Base-by-base conservation (phyloP, 92 coral and sea anemone genomes). In the Parazoanthus swiftii region DNA sequence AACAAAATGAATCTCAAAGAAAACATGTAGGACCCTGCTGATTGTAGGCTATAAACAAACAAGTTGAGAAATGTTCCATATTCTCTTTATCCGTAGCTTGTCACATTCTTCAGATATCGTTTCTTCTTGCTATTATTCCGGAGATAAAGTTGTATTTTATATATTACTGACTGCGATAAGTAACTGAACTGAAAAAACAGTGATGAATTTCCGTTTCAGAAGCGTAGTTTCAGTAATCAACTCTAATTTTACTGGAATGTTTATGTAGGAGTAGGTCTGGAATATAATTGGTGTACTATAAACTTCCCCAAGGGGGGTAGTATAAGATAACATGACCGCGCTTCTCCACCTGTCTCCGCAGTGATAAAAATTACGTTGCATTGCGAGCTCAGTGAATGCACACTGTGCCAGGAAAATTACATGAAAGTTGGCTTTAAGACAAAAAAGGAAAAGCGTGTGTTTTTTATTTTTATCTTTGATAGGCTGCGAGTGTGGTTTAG, bases 281-380 rank as follows among this genome's bases (percentile, higher is more conserved):
- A 43, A 38, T 18, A 9, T 38, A 23, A 76, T 76, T 39, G 79
- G 79, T 39, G 29, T 38, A 9, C 46, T 76, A 29, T 76, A 76
- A 76, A 76, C 25, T 76, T 37, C 51, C 25, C 79, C 29, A 76
- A 38, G 48, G 79, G 79, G 79, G 79, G 70, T 39, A 38, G 79
- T 39, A 54, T 20, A 43, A 76, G 79, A 76, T 76, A 76, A 76
- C 23, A 76, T 38, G 79, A 76, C 79, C 79, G 79, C 79, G 38
- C 16, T 76, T 39, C 25, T 20, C 1, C 79, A 76, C 79, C 79
- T 76, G 79, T 76, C 46, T 16, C 13, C 0, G 54, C 14, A 21
- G 25, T 39, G 54, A 44, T 37, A 44, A 76, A 4, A 74, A 76
- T 23, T 37, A 39, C 4, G 43, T 44, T 37, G 79, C 8, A 37